Conservation (phyloP, 2,113 vertebrate species). For the Tinamus guttatus region DNA sequence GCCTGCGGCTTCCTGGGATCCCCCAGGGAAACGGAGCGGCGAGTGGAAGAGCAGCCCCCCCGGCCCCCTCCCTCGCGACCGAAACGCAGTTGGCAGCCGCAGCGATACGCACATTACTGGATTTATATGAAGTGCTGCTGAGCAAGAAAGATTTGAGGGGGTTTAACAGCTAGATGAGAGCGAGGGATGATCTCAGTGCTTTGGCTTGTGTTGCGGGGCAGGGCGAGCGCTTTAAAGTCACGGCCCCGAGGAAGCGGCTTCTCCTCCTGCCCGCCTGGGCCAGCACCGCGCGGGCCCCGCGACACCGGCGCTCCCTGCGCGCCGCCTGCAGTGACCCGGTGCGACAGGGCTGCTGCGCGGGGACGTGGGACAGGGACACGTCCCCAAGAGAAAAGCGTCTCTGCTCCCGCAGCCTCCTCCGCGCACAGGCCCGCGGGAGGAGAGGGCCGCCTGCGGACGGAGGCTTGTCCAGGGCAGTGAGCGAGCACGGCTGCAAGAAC, state of each 20-base stretch:
- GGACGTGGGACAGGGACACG: not conserved
- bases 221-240: conserved; percentile 17
- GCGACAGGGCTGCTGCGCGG: not conserved
- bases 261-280: not conserved
- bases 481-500: not conserved
- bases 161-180: conserved; percentile 69
- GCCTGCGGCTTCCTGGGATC: not conserved
- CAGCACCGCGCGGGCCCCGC: too few species aligned
- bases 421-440: not conserved
- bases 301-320: accelerated
- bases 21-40: not conserved
- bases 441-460: not conserved
- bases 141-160: conserved; percentile 71
- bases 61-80: not conserved
- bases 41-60: conserved; percentile 24
- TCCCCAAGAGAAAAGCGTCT: accelerated
- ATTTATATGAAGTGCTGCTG: conserved; percentile 76
- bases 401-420: accelerated
- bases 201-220: conserved; percentile 25
- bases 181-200: conserved; percentile 71
- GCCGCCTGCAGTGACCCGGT: not conserved
- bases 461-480: not conserved
- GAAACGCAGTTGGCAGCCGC: conserved; percentile 58
- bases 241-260: not conserved
- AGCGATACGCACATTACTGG: conserved; percentile 61